A percentile compares a stretch with the other conserved stretches of the same genome.
phyloP scores from a whole-genome alignment of 2,888 invertebrate species.

The Heliconius sara region DNA sequence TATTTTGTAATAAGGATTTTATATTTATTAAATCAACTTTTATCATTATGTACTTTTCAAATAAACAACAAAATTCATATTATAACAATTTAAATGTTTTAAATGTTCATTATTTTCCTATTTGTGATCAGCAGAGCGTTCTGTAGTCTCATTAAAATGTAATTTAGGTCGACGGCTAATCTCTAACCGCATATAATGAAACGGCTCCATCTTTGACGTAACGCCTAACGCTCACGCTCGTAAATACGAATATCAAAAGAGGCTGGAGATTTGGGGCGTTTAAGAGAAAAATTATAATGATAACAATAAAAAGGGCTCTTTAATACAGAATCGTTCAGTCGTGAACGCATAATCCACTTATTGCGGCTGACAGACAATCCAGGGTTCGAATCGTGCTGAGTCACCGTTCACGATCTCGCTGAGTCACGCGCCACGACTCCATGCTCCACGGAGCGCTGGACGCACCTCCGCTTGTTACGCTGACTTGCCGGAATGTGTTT shows the following conservation, averaged over 20 bases:
- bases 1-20: too few species aligned
- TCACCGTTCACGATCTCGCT: constrained; percentile 71
- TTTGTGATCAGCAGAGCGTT: constrained; percentile 52
- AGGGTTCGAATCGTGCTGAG: constrained; percentile 63
- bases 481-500: constrained; percentile 65
- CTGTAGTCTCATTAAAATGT: constrained; percentile 65
- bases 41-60: not conserved
- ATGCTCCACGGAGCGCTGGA: constrained; percentile 54
- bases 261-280: constrained; percentile 19
- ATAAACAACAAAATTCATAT: not conserved
- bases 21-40: not conserved
- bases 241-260: constrained; percentile 24
- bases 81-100: not conserved
- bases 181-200: constrained; percentile 46
- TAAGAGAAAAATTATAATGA: constrained; percentile 52
- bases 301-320: constrained; percentile 65
- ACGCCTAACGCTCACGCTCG: constrained; percentile 29
- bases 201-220: constrained; percentile 35
- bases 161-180: constrained; percentile 67
- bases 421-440: constrained; percentile 75
- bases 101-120: constrained; percentile 46
- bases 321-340: constrained; percentile 71
- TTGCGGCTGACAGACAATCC: constrained; percentile 74
- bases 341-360: constrained; percentile 79
- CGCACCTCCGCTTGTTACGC: constrained; percentile 65